Base-by-base conservation (phyloP, 2,888 invertebrate genomes). In the Augiades crinisus region DNA sequence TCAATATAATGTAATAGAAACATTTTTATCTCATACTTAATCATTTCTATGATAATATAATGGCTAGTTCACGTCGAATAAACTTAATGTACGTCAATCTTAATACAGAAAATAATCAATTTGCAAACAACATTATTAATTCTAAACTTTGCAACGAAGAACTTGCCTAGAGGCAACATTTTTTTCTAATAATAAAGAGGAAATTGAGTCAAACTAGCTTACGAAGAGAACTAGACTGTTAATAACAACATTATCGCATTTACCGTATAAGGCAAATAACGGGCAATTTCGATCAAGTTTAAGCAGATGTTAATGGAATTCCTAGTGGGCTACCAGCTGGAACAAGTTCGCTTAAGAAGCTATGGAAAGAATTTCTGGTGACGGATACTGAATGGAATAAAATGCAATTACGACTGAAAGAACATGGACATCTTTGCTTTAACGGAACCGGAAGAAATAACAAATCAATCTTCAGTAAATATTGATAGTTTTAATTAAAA, bases 1-100 rank as follows among this genome's bases (percentile, higher is more conserved):
- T 44, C 30, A 61, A 54, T 65, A 67, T 63, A 67, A 62, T 57
- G 62, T 57, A 67, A 67, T 63, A 67, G 60, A 67, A 62, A 59
- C 57, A 57, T 66, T 65, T 68, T 63, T 57, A 62, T 66, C 63
- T 64, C 68, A 62, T 62, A 55, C 53, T 57, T 59, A 60, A 62
- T 59, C 51, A 22, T 45, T 45, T 14, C 19, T 27, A 27, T 27
- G 13, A 30, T 27, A 40, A 40, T 27, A 40, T 14, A 24, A 38
- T 24, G 14, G 40, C 5, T 40, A 27, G 5, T 14, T 40, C 10
- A 10, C 10, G 27, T 27, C 10, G 27, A 27, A 27, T 27, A 10
- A 3, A 12, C 13, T 33, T 14, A 33, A 33, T 14, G 31, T 33
- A 33, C 31, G 31, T 33, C 31, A 33, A 33, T 7, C n/a, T 33